Evolutionary conservation across 2,113 vertebrate genomes (phyloP).

Genomic region (Cryptomyrus ogoouensis): DNA sequence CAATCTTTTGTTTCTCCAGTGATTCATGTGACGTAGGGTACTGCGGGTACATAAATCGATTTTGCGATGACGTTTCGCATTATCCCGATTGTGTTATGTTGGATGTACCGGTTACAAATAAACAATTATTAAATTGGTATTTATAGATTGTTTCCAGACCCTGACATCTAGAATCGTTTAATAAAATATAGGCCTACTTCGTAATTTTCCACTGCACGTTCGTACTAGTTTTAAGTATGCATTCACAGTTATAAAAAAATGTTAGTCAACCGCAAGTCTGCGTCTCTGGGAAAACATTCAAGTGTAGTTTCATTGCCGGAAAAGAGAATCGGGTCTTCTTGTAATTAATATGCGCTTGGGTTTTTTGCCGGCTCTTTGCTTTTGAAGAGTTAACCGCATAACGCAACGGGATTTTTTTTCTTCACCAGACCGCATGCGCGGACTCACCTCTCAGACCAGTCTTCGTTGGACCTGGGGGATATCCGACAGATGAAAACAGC

Average conservation of each 20-base stretch:
- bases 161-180: neutral
- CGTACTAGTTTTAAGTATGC: neutral
- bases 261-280: neutral
- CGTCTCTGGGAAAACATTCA: neutral
- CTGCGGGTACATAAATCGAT: neutral
- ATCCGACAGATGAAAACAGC: slow-evolving; percentile 40
- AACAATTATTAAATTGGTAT: neutral
- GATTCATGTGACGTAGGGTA: neutral
- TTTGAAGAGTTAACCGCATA: slow-evolving; percentile 40
- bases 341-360: neutral
- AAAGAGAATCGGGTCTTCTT: neutral
- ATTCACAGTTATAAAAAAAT: neutral
- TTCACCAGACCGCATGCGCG: slow-evolving; percentile 51
- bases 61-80: neutral
- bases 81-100: neutral
- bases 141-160: neutral
- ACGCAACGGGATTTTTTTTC: slow-evolving; percentile 54
- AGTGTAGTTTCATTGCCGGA: neutral
- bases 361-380: neutral
- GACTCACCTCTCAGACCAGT: slow-evolving; percentile 18
- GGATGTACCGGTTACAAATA: neutral
- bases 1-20: neutral
- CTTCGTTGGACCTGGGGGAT: slow-evolving; percentile 12
- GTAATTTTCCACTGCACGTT: neutral
- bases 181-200: neutral